phyloP scores from a whole-genome alignment of 2,888 invertebrate species.

The Campopleginae sp. region DNA sequence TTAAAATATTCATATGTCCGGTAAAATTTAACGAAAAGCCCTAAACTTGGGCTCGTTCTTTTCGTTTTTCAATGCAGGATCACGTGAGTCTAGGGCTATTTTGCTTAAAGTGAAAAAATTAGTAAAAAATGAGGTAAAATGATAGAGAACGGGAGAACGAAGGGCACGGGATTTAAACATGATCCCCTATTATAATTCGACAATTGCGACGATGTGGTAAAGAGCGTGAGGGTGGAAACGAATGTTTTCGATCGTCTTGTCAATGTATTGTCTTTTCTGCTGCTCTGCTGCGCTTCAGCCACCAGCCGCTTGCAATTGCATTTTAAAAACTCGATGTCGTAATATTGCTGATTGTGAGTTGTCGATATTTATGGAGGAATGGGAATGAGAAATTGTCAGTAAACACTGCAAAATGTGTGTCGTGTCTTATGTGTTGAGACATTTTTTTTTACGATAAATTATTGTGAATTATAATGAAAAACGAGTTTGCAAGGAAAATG shows the following conservation, averaged over 20 bases:
- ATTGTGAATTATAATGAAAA: background rate
- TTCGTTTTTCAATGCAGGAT: no score
- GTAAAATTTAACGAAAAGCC: no score
- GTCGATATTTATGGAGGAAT: background rate
- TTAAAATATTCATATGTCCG: no score
- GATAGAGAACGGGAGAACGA: no score
- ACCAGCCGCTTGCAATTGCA: constrained; percentile 12
- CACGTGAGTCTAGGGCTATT: no score
- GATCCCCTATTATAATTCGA: no score
- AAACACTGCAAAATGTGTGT: background rate
- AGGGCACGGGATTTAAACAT: no score
- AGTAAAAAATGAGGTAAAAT: no score
- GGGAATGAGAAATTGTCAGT: background rate
- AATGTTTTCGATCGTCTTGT: constrained; percentile 3
- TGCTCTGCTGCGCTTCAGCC: background rate
- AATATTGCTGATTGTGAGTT: background rate
- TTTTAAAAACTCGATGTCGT: constrained; percentile 2
- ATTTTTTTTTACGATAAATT: background rate
- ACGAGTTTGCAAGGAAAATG: background rate
- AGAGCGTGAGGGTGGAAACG: background rate
- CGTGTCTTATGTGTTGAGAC: background rate
- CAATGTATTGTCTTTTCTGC: constrained; percentile 11
- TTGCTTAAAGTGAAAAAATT: no score
- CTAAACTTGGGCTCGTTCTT: no score
- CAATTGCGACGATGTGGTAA: no score